phyloP scores from a whole-genome alignment of 2,888 invertebrate species.

The Drosophila eohydei region DNA sequence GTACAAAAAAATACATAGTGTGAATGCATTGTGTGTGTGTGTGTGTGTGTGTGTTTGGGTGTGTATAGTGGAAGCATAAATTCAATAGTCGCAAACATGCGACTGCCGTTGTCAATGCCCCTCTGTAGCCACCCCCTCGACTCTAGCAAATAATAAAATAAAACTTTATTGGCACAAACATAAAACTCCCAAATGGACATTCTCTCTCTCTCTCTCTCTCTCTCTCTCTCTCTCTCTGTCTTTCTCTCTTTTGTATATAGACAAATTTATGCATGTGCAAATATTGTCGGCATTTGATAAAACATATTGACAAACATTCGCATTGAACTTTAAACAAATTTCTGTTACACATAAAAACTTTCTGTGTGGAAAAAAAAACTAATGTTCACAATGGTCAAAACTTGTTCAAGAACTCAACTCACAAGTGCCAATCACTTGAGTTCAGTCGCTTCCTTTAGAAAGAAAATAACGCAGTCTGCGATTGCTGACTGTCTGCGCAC shows the following conservation, averaged over 20 bases:
- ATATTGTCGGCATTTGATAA: constrained; percentile 73
- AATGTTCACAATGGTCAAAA: constrained; percentile 40
- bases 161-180: constrained; percentile 78
- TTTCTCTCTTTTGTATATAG: constrained; percentile 26
- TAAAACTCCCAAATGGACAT: constrained; percentile 69
- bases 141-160: constrained; percentile 72
- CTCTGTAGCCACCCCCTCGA: background rate
- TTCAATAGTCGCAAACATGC: constrained; percentile 71
- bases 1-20: constrained; percentile 25
- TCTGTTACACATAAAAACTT: constrained; percentile 15
- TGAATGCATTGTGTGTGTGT: constrained; percentile 22
- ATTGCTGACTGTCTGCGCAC: background rate
- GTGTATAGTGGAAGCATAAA: constrained; percentile 54
- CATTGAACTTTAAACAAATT: constrained; percentile 73
- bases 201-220: constrained; percentile 9
- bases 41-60: constrained; percentile 24
- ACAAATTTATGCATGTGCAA: constrained; percentile 70
- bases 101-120: constrained; percentile 46
- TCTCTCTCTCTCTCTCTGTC: background rate
- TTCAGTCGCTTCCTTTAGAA: background rate
- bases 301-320: constrained; percentile 80
- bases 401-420: constrained; percentile 27
- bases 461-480: background rate
- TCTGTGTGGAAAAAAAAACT: constrained; percentile 6
- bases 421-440: constrained; percentile 46